Conservation (phyloP, 2,888 invertebrate genomes). For the Orthosia incerta region DNA sequence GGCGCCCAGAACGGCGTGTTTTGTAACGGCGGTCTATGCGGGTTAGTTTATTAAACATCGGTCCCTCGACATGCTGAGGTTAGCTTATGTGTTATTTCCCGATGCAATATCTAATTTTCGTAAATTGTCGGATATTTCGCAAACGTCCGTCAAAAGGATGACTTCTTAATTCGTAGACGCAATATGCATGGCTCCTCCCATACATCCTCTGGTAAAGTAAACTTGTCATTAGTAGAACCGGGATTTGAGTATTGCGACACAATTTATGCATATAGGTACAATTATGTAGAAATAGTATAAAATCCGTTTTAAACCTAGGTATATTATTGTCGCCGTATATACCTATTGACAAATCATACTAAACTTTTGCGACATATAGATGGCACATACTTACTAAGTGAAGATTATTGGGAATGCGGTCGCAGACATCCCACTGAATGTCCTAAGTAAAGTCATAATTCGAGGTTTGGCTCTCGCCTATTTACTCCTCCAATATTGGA, state of each 20-base stretch:
- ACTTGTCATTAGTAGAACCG: slow-evolving; percentile 23
- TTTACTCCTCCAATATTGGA: too few species aligned
- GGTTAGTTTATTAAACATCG: slow-evolving; percentile 72
- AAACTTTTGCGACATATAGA: too few species aligned
- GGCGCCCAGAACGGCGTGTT: slow-evolving; percentile 76
- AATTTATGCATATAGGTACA: neutral
- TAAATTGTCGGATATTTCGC: slow-evolving; percentile 71
- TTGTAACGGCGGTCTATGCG: slow-evolving; percentile 80
- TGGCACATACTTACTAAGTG: too few species aligned
- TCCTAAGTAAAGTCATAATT: too few species aligned
- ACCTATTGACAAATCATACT: too few species aligned
- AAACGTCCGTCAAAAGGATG: slow-evolving; percentile 72
- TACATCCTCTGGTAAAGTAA: slow-evolving; percentile 48
- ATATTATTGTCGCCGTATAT: too few species aligned
- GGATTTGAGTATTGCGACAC: slow-evolving; percentile 35
- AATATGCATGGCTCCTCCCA: slow-evolving; percentile 41
- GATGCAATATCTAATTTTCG: slow-evolving; percentile 74
- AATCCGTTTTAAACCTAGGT: too few species aligned
- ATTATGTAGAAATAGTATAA: neutral
- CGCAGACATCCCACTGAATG: too few species aligned
- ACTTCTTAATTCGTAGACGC: slow-evolving; percentile 51
- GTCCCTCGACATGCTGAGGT: slow-evolving; percentile 62
- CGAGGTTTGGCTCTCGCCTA: too few species aligned
- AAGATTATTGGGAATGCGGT: neutral
- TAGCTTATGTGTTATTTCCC: slow-evolving; percentile 69